Conservation (phyloP, 1,140 invertebrate genomes). For the Portunus trituberculatus region DNA sequence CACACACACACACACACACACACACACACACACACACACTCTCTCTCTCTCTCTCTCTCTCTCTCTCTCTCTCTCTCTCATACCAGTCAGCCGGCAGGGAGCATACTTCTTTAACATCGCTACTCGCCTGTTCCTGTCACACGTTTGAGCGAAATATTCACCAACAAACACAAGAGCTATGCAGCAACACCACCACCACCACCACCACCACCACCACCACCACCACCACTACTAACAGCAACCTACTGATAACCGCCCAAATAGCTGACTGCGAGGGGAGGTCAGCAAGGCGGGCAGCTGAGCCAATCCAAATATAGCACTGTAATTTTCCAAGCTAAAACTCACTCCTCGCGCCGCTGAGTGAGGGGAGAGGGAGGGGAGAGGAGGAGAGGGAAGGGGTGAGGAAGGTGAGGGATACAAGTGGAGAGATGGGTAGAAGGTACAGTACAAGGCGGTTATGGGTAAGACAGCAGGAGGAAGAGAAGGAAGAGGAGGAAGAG, state of each 20-base stretch:
- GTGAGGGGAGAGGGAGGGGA: too few relatives aligned
- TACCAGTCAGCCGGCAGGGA: background rate
- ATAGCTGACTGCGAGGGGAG: background rate
- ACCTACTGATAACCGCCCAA: background rate
- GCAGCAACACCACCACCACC: background rate
- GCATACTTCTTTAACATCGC: background rate
- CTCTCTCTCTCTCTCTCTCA: background rate
- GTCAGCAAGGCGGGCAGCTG: background rate
- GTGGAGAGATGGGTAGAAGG: background rate
- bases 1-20: too few relatives aligned
- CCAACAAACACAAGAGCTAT: background rate
- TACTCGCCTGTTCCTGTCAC: background rate
- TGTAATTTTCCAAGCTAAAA: conserved; percentile 23
- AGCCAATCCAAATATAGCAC: background rate
- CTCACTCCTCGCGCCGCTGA: background rate
- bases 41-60: conserved; percentile 20
- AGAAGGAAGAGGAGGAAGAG: too few relatives aligned
- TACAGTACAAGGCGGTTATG: background rate
- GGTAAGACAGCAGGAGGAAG: background rate
- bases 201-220: too few relatives aligned
- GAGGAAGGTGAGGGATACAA: background rate
- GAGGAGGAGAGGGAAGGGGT: too few relatives aligned
- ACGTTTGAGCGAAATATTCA: background rate
- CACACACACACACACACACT: background rate
- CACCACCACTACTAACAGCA: background rate